Conservation (phyloP, 1,140 invertebrate species). For the Drosophila sturtevanti region DNA sequence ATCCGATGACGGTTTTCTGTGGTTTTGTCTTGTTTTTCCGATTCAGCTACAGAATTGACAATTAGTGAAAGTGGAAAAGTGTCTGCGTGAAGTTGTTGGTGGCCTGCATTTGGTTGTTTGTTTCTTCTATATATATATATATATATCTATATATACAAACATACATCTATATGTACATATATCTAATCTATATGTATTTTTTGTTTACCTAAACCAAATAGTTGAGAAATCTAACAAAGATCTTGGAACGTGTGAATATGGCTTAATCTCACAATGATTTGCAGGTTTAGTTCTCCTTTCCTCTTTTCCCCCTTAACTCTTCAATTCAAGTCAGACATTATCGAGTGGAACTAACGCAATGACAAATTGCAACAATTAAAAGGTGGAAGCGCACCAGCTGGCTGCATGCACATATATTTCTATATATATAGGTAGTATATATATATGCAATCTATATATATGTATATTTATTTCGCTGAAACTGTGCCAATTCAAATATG, state of each 20-base stretch:
- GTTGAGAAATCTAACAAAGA: constrained; percentile 1
- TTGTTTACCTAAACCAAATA: constrained; percentile 1
- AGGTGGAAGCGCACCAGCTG: constrained; percentile 4
- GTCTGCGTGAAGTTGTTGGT: constrained; percentile 4
- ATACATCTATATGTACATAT: background rate
- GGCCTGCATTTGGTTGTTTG: constrained; percentile 14
- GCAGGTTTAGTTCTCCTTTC: background rate
- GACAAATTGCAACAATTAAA: constrained; percentile 1
- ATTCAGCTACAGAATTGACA: constrained; percentile 19
- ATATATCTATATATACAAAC: background rate
- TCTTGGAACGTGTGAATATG: constrained; percentile 7
- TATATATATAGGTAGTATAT: too few relatives aligned
- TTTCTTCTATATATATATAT: background rate
- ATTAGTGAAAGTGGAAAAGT: constrained; percentile 21
- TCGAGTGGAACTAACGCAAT: background rate
- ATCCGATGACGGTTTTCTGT: background rate
- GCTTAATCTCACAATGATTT: constrained; percentile 2
- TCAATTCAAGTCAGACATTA: too few relatives aligned
- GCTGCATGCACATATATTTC: too few relatives aligned
- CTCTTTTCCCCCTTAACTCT: too few relatives aligned
- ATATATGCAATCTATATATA: background rate
- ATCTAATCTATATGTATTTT: background rate
- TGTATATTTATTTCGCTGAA: background rate
- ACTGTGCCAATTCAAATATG: constrained; percentile 6
- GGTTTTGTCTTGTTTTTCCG: constrained; percentile 16